Percentiles rank a stretch among this genome's conserved stretches.
These are phyloP conservation scores for Chelonus insularis DNA, from an alignment of 1,140 invertebrate genomes.

Conservation along the genomic window DNA sequence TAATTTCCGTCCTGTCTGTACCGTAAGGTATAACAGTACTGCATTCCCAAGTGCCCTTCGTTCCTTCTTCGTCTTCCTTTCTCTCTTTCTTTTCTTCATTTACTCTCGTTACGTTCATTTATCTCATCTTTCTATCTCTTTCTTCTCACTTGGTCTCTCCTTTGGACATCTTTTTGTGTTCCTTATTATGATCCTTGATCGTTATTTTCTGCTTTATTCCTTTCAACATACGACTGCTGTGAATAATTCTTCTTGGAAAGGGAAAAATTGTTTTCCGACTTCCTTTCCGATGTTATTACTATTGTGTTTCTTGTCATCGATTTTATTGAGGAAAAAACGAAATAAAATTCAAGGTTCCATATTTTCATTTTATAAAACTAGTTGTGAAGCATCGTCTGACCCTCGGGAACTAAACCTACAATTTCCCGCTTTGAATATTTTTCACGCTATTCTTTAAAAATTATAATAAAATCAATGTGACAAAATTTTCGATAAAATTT, in stretches of 20 bases:
- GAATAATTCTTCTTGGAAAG: not conserved
- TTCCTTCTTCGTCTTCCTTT: slow-evolving; percentile 23
- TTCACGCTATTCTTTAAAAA: too few species aligned
- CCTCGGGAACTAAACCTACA: too few species aligned
- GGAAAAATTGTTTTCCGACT: too few species aligned
- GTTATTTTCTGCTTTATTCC: not conserved
- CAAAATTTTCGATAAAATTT: too few species aligned
- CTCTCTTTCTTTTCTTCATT: slow-evolving; percentile 30
- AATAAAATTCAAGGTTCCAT: too few species aligned
- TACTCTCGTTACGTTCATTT: slow-evolving; percentile 24
- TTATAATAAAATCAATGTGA: too few species aligned
- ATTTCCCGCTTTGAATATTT: too few species aligned
- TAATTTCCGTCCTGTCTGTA: slow-evolving; percentile 57
- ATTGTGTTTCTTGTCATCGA: too few species aligned
- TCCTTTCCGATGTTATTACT: too few species aligned
- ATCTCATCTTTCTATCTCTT: slow-evolving; percentile 35
- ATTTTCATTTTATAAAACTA: too few species aligned
- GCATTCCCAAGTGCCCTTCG: slow-evolving; percentile 57
- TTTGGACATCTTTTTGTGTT: not conserved
- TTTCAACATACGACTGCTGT: not conserved
- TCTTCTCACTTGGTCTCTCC: slow-evolving; percentile 49
- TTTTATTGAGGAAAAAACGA: too few species aligned
- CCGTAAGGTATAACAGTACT: slow-evolving; percentile 58
- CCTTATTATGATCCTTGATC: not conserved
- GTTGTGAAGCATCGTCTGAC: too few species aligned